A percentile compares a stretch with the other conserved stretches of the same genome.
phyloP scores from a whole-genome alignment of 2,888 invertebrate species.

The Oeneis ivallda region DNA sequence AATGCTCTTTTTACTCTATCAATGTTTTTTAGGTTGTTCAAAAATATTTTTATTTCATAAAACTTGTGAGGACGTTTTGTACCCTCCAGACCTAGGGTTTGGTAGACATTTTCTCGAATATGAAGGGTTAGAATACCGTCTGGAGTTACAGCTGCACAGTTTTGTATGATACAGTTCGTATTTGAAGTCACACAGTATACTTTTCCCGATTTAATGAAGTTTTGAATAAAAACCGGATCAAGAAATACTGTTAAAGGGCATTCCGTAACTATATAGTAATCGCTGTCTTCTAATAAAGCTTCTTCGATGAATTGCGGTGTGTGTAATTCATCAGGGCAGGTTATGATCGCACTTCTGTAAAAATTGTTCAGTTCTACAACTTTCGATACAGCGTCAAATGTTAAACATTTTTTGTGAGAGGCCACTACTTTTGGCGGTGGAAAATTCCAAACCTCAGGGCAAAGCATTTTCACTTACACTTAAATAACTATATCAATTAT shows the following conservation, averaged over 20 bases:
- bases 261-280: conserved; percentile 60
- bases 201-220: conserved; percentile 63
- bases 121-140: conserved; percentile 63
- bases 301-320: conserved; percentile 57
- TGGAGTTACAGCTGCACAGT: conserved; percentile 66
- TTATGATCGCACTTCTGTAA: conserved; percentile 66
- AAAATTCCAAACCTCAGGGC: conserved; percentile 69
- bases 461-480: conserved; percentile 58
- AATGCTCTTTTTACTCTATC: conserved; percentile 51
- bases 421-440: conserved; percentile 63
- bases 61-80: conserved; percentile 58
- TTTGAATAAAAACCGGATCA: conserved; percentile 61
- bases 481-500: too few relatives aligned
- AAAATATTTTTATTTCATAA: conserved; percentile 61
- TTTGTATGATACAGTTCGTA: conserved; percentile 63
- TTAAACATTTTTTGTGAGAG: conserved; percentile 48
- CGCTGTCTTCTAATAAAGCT: conserved; percentile 57
- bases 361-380: conserved; percentile 59
- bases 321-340: conserved; percentile 67
- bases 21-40: conserved; percentile 50
- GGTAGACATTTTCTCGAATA: conserved; percentile 58
- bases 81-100: conserved; percentile 72
- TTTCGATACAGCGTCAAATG: conserved; percentile 47
- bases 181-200: conserved; percentile 59
- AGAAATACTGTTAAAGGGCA: conserved; percentile 61